These are phyloP conservation scores for Tyrophagus putrescentiae DNA, from an alignment of 1,140 invertebrate genomes.

Conservation along the genomic window DNA sequence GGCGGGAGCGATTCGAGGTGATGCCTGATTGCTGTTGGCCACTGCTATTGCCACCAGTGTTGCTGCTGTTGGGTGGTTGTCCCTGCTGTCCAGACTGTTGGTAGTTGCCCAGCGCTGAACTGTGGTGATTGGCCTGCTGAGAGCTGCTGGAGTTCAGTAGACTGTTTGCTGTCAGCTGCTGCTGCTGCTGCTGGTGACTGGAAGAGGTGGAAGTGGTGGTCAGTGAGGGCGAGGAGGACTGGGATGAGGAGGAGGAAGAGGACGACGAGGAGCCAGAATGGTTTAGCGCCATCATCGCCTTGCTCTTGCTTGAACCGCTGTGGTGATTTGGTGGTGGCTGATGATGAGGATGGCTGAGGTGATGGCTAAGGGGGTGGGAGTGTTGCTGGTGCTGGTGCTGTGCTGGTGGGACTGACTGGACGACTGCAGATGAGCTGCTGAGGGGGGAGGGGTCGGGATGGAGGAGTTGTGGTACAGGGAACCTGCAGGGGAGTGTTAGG, in stretches of 20 bases:
- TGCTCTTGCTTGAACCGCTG: not conserved
- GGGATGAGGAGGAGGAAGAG: not conserved
- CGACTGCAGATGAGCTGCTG: too few species aligned
- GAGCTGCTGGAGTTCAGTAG: too few species aligned
- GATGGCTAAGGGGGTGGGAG: not conserved
- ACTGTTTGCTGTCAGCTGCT: too few species aligned
- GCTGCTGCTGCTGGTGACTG: not conserved
- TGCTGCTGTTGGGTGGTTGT: not conserved
- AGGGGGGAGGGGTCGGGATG: not conserved
- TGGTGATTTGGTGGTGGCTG: not conserved
- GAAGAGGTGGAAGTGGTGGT: not conserved
- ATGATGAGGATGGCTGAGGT: not conserved
- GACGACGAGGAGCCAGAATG: not conserved
- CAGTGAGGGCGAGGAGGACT: not conserved
- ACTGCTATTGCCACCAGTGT: not conserved
- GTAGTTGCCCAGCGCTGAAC: not conserved
- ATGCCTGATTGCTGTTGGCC: not conserved
- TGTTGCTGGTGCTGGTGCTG: not conserved
- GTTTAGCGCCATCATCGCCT: not conserved
- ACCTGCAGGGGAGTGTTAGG: not conserved
- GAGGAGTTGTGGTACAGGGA: not conserved
- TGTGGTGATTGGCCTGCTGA: too few species aligned
- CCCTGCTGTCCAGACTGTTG: not conserved
- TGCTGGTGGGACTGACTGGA: too few species aligned
- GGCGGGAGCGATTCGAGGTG: conserved; percentile 4